Conservation (phyloP, 1,140 invertebrate genomes). For the Zaprionus africanus region DNA sequence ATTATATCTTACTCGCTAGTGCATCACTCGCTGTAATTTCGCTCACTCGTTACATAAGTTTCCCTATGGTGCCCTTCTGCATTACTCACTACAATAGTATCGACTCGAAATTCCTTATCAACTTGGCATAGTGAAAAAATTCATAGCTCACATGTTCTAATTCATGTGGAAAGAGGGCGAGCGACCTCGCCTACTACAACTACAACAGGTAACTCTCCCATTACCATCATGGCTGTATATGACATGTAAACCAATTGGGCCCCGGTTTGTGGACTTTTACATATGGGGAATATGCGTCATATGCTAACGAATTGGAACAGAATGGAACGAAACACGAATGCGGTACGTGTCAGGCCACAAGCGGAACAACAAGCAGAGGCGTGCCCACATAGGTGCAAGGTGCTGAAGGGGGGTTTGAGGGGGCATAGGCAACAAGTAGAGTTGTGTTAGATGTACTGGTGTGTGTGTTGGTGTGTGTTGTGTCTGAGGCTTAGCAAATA, state of each 20-base stretch:
- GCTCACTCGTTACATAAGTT: background rate
- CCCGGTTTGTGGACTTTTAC: slow-evolving; percentile 19
- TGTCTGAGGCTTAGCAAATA: slow-evolving; percentile 38
- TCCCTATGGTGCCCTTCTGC: background rate
- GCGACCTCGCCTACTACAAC: background rate
- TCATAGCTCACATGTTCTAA: background rate
- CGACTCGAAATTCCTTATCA: background rate
- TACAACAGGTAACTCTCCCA: slow-evolving; percentile 9
- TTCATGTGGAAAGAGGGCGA: background rate
- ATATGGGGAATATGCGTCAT: slow-evolving; percentile 35
- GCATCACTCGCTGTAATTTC: background rate
- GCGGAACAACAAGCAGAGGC: too few relatives aligned
- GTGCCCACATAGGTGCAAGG: too few relatives aligned
- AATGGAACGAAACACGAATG: slow-evolving; percentile 31
- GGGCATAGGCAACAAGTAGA: background rate
- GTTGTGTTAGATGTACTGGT: background rate
- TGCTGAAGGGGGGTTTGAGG: background rate
- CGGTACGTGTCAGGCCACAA: slow-evolving; percentile 19
- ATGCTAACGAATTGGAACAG: slow-evolving; percentile 12
- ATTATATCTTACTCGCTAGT: background rate
- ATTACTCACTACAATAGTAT: background rate
- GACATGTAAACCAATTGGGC: slow-evolving; percentile 20
- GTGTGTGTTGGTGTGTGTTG: background rate
- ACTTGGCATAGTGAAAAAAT: background rate
- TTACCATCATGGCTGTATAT: slow-evolving; percentile 18